A percentile compares a stretch with the other conserved stretches of the same genome.
Conservation (phyloP, 1,140 invertebrate species). For the Pararge aegeria region DNA sequence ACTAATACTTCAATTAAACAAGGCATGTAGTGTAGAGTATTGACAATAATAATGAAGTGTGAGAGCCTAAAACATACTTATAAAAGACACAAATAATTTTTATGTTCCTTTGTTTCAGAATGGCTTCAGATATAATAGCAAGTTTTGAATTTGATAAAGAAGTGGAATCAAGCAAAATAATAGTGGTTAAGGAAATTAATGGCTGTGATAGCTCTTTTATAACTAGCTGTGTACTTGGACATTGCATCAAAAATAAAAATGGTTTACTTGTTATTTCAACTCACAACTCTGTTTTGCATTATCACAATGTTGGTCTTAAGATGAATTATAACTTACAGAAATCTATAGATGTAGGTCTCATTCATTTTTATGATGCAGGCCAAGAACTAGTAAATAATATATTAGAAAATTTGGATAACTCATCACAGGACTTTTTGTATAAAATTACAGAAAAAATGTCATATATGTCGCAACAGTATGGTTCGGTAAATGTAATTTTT, state of each 20-base stretch:
- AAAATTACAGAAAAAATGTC: constrained; percentile 43
- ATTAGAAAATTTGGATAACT: constrained; percentile 74
- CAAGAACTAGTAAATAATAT: constrained; percentile 72
- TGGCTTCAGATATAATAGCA: constrained; percentile 80
- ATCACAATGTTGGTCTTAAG: constrained; percentile 86
- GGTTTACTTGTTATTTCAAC: constrained; percentile 83
- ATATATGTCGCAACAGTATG: constrained; percentile 52
- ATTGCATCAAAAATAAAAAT: constrained; percentile 80
- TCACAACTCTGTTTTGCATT: constrained; percentile 86
- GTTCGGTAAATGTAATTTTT: constrained; percentile 81
- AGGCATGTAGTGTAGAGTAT: background rate
- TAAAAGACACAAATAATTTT: too few species aligned
- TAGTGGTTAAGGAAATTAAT: constrained; percentile 84
- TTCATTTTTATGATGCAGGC: constrained; percentile 74
- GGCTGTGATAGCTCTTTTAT: constrained; percentile 86
- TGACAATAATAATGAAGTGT: too few species aligned
- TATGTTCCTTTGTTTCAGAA: constrained; percentile 56
- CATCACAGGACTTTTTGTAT: constrained; percentile 53
- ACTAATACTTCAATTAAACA: too few species aligned
- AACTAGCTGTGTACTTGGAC: constrained; percentile 81
- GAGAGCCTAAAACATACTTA: background rate
- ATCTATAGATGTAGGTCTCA: constrained; percentile 76
- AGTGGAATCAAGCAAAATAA: constrained; percentile 74
- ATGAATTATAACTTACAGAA: constrained; percentile 85
- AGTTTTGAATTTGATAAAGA: constrained; percentile 82